phyloP scores from a whole-genome alignment of 2,113 vertebrate species.

The Vanacampus margaritifer region DNA sequence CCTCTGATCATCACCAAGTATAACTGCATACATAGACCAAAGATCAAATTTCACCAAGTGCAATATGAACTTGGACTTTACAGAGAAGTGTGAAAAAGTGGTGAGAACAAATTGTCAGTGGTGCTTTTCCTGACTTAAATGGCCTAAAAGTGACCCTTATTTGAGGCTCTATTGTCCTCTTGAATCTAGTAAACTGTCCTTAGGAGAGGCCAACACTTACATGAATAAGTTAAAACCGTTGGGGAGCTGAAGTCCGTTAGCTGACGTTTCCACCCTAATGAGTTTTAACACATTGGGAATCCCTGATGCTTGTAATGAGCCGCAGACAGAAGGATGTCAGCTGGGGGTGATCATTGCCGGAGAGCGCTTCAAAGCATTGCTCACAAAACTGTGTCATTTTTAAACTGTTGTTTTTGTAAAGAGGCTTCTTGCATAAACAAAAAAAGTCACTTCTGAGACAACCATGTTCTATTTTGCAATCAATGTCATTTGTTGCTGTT shows the following conservation, averaged over 20 bases:
- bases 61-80: not conserved
- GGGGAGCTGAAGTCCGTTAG: conserved; percentile 66
- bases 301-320: conserved; percentile 65
- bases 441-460: not conserved
- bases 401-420: conserved; percentile 54
- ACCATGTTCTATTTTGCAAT: no score
- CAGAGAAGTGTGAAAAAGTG: not conserved
- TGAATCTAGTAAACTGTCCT: conserved; percentile 59
- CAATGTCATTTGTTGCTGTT: no score
- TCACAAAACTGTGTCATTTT: conserved; percentile 20
- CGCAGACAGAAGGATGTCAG: conserved; percentile 42
- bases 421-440: conserved; percentile 19
- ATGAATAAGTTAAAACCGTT: conserved; percentile 73
- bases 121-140: conserved; percentile 34
- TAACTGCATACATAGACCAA: not conserved
- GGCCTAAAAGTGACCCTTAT: conserved; percentile 53
- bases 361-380: not conserved
- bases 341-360: not conserved
- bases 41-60: not conserved
- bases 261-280: conserved; percentile 66
- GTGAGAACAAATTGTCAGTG: not conserved
- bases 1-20: not conserved
- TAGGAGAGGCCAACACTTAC: conserved; percentile 58
- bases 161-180: conserved; percentile 51
- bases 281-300: conserved; percentile 72